These are phyloP conservation scores for Syngnathus acus DNA, from an alignment of 2,797 vertebrate species.

Conservation along the genomic window DNA sequence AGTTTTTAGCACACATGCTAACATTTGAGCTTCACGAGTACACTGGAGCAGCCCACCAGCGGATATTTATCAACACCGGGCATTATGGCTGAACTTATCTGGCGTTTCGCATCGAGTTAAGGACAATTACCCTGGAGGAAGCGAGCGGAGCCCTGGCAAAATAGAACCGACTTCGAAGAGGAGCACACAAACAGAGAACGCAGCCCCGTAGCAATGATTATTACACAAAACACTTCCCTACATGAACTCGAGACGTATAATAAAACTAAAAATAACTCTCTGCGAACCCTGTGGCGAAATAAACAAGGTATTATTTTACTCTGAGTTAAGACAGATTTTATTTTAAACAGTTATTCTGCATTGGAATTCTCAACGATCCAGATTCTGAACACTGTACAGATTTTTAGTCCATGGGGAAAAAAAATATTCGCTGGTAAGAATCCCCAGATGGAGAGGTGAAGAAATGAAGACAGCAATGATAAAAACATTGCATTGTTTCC, in stretches of 20 bases:
- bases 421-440: neutral
- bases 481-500: constrained; percentile 36
- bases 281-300: neutral
- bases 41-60: constrained; percentile 21
- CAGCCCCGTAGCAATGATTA: constrained; percentile 19
- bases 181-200: constrained; percentile 4
- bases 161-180: constrained; percentile 17
- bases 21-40: no score
- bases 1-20: neutral
- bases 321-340: neutral
- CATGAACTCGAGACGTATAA: neutral
- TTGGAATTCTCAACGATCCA: no score
- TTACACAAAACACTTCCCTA: neutral
- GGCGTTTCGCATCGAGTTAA: constrained; percentile 38
- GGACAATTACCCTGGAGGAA: constrained; percentile 40
- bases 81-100: constrained; percentile 42
- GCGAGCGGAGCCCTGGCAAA: constrained; percentile 18
- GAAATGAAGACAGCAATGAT: constrained; percentile 11
- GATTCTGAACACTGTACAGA: no score
- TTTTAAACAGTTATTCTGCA: no score
- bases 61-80: constrained; percentile 34
- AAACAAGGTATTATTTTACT: neutral
- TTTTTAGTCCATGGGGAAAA: no score
- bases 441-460: constrained; percentile 2
- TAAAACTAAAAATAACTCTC: neutral